Evolutionary conservation across 2,797 vertebrate genomes (phyloP), one percentile per base, ranked within the genome.

Genomic region (Aplochiton taeniatus): DNA sequence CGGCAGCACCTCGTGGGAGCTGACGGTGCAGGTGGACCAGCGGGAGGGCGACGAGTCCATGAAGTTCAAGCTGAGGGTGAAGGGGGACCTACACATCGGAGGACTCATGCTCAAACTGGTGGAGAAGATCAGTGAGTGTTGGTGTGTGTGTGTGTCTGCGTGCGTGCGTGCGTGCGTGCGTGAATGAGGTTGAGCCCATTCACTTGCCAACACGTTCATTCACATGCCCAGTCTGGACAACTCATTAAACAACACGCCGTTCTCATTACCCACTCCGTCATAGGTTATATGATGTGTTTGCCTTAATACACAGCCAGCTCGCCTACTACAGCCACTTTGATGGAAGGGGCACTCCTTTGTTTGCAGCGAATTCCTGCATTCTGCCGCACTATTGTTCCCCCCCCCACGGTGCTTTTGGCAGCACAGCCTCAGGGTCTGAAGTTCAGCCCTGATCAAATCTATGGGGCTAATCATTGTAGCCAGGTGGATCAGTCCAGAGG

Each of bases 101-200:
- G 98, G 98, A 68, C 88, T 99, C 79, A 99, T 99, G 95, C 95
- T 99, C 44, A 96, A 93, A 80, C 86, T 99, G 80, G 98, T 97
- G 81, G 98, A 99, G 80, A 70, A 93, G 87, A 97, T 98, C 77
- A 86, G 97, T 99, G 91, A 94, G 97, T 96, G 63, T 13, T 48
- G 41, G 1, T 56, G 12, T 41, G 11, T 13, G 49, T 19, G 16
- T 47, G 50, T 8, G 46, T n/a, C n/a, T 50, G 63, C 13, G 42
- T 58, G 41, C 31, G 50, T n/a, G n/a, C 18, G n/a, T 52, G 50
- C 18, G 8, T 14, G 48, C n/a, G 20, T 46, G 1, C 4, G 20
- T 52, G 1, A 20, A 60, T 55, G 42, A 10, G 41, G 51, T 20
- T 31, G 2, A 3, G 6, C 31, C 31, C 31, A 31, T 31, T 31